Base-by-base conservation (phyloP, 2,113 vertebrate genomes). In the Clarias macrocephalus region DNA sequence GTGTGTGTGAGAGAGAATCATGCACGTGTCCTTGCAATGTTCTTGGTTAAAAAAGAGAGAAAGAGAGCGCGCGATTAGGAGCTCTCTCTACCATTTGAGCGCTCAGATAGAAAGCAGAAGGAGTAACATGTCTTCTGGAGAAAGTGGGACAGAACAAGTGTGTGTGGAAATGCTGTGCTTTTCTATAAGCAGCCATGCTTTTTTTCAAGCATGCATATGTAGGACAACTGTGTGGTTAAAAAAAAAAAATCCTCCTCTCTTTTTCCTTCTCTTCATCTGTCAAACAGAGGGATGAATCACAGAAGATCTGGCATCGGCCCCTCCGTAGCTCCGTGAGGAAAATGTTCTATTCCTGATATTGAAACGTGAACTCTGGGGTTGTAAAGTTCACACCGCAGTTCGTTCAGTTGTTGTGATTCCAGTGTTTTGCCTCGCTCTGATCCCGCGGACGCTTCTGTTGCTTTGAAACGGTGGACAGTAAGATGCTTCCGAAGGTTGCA, bases 81-180 rank as follows among this genome's bases (percentile, higher is more conserved):
- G 80, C 3, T 77, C 75, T n/a, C 42, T 54, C 25, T 77, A 7
- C 25, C 75, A 77, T 23, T 56, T 28, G 48, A 65, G 23, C 13
- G 48, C 23, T 48, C 18, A 19, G 62, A 18, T 19, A 83, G 81
- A 66, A 52, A 66, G 62, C 23, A 66, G 33, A 16, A 37, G 73
- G 65, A 5, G 4, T 59, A 54, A 21, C 23, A 82, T 73, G n/a
- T 59, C 79, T 82, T 37, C 66, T 82, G 2, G 28, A 72, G 59
- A 76, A 83, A 63, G 68, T 76, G 59, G 80, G 80, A 66, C 80
- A 77, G 15, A 30, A 16, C 2, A 13, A 56, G 60, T 37, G 56
- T 59, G 56, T 79, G 33, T 13, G 89, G 86, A 88, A 90, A 86
- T 86, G 83, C 82, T 80, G 88, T 56, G 83, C 89, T 90, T 79